These are phyloP conservation scores for Caenorhabditis parvicauda DNA, from an alignment of 2,888 invertebrate species.

Conservation along the genomic window DNA sequence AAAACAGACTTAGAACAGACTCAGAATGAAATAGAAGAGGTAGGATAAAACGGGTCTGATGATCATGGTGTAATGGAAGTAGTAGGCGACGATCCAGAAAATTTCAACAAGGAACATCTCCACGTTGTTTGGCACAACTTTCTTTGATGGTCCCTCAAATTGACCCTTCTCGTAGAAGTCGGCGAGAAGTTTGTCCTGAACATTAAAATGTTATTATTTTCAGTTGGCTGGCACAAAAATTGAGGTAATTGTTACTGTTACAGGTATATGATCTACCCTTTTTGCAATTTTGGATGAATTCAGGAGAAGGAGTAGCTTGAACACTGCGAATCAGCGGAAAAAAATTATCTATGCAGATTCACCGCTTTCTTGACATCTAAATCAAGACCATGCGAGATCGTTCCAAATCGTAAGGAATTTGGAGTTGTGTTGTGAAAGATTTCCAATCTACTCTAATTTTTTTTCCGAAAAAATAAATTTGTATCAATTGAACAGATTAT, in stretches of 20 bases:
- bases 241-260: neutral
- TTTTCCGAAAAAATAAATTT: too few relatives aligned
- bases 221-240: neutral
- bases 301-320: too few relatives aligned
- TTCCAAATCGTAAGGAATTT: too few relatives aligned
- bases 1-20: slow-evolving; percentile 6
- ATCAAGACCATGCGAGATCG: too few relatives aligned
- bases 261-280: neutral
- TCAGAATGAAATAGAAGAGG: slow-evolving; percentile 13
- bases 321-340: too few relatives aligned
- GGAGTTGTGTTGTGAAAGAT: too few relatives aligned
- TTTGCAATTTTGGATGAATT: neutral
- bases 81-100: slow-evolving; percentile 55
- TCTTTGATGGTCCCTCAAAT: slow-evolving; percentile 42
- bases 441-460: too few relatives aligned
- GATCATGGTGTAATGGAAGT: slow-evolving; percentile 52
- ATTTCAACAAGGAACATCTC: slow-evolving; percentile 36
- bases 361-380: too few relatives aligned
- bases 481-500: too few relatives aligned
- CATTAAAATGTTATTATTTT: slow-evolving; percentile 1
- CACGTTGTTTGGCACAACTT: slow-evolving; percentile 23
- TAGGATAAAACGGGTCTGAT: slow-evolving; percentile 36
- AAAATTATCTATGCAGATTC: too few relatives aligned
- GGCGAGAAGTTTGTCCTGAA: slow-evolving; percentile 50
- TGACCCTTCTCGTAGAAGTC: slow-evolving; percentile 52